phyloP scores from a whole-genome alignment of 1,140 invertebrate species.

The Phenacoccus solenopsis region DNA sequence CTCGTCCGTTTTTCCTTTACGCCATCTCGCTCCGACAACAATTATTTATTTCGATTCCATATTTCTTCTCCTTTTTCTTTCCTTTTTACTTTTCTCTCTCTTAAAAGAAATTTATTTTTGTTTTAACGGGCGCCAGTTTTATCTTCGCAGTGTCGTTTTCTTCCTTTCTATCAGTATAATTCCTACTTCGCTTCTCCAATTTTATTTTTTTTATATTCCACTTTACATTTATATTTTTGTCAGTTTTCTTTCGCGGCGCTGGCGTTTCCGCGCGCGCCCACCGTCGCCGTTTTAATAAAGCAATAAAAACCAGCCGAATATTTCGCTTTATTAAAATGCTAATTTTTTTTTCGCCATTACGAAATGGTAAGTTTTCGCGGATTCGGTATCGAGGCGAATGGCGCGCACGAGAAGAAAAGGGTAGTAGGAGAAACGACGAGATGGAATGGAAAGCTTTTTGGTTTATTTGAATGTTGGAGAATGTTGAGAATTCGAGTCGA shows the following conservation, averaged over 20 bases:
- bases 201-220: background rate
- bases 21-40: background rate
- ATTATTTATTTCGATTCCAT: background rate
- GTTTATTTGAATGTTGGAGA: too few species aligned
- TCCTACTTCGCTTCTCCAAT: background rate
- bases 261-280: too few species aligned
- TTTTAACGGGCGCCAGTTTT: slow-evolving; percentile 1
- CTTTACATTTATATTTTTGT: background rate
- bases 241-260: background rate
- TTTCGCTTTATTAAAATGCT: background rate
- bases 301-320: background rate
- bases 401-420: too few species aligned
- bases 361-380: too few species aligned
- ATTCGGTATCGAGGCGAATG: too few species aligned
- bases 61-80: background rate
- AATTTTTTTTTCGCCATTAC: background rate
- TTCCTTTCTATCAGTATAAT: slow-evolving; percentile 3
- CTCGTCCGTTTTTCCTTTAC: background rate
- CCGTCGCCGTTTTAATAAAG: background rate
- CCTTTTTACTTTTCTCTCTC: background rate
- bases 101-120: background rate
- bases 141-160: background rate
- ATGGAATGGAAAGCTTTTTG: too few species aligned
- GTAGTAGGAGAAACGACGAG: too few species aligned
- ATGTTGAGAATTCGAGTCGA: too few species aligned